Conservation (phyloP, 64 coral and sea anemone species). For the Pocillopora damicornis region DNA sequence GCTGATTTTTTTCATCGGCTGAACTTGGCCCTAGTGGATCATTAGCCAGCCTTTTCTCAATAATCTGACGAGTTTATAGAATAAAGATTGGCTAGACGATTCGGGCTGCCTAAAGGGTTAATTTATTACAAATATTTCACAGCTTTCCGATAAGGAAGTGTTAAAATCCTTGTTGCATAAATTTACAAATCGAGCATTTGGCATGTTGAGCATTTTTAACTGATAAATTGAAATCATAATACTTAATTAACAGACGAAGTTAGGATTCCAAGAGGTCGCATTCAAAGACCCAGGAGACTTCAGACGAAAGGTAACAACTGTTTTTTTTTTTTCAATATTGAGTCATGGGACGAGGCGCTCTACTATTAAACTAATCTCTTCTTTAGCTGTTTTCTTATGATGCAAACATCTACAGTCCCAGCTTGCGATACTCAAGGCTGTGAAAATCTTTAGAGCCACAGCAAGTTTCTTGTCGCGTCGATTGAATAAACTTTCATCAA, state of each 20-base stretch:
- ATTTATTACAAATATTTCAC: slow-evolving; percentile 31
- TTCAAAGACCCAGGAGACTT: not conserved
- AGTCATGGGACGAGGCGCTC: not conserved
- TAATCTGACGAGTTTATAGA: not conserved
- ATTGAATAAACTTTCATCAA: slow-evolving; percentile 10
- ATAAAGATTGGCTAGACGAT: not conserved
- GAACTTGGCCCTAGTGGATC: not conserved
- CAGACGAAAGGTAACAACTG: not conserved
- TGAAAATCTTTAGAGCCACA: not conserved
- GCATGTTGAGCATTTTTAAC: not conserved
- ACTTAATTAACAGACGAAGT: slow-evolving; percentile 13
- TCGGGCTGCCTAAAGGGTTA: slow-evolving; percentile 2
- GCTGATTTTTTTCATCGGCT: slow-evolving; percentile 4
- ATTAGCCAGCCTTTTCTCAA: not conserved
- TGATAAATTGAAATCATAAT: slow-evolving; percentile 32
- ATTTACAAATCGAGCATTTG: slow-evolving; percentile 32
- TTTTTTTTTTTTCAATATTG: not conserved
- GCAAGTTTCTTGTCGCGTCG: not conserved
- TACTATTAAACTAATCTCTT: no score
- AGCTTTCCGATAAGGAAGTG: slow-evolving; percentile 41
- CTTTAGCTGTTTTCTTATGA: no score
- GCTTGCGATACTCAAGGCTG: no score
- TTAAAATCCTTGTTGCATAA: slow-evolving; percentile 26
- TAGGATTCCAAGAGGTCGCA: not conserved
- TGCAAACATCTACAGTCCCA: no score